A percentile compares a stretch with the other conserved stretches of the same genome.
Evolutionary conservation across 2,113 vertebrate genomes (phyloP).

Genomic region (Hippopotamus amphibius): DNA sequence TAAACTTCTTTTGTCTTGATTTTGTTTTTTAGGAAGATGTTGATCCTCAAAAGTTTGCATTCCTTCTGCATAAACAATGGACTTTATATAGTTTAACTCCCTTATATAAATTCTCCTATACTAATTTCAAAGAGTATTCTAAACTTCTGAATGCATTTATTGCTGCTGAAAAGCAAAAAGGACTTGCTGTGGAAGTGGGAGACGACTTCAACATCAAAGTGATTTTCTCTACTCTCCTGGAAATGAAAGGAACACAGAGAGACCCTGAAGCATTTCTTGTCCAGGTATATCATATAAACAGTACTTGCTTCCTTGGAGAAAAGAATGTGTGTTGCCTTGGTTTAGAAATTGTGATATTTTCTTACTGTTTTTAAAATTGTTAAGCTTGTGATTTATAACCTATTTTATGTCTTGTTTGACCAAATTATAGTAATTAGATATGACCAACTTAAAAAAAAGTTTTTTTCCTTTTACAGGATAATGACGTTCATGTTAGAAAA

Average conservation of each 20-base stretch:
- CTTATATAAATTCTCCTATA: conserved; percentile 90
- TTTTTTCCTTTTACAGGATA: conserved; percentile 16
- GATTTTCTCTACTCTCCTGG: conserved; percentile 87
- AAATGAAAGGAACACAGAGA: conserved; percentile 85
- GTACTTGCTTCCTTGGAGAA: neutral
- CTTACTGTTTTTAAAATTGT: conserved; percentile 25
- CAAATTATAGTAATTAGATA: conserved; percentile 50
- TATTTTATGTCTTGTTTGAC: conserved; percentile 42
- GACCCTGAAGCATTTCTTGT: conserved; percentile 92
- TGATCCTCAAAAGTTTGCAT: conserved; percentile 84
- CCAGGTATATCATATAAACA: conserved; percentile 86
- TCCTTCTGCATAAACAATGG: conserved; percentile 92
- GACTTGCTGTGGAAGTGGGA: conserved; percentile 89
- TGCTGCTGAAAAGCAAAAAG: conserved; percentile 92
- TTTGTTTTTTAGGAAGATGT: conserved; percentile 84
- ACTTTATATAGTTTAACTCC: conserved; percentile 94
- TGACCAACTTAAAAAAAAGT: neutral
- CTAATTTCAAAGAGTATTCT: conserved; percentile 89
- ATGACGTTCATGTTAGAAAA: conserved; percentile 41
- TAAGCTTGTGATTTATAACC: conserved; percentile 9
- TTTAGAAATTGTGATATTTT: conserved; percentile 59
- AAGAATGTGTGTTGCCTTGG: neutral
- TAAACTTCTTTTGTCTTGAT: neutral
- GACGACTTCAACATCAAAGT: conserved; percentile 87
- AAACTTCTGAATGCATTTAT: conserved; percentile 90